Base-by-base conservation (phyloP, 2,888 invertebrate genomes). In the Dasysyrphus albostriatus region DNA sequence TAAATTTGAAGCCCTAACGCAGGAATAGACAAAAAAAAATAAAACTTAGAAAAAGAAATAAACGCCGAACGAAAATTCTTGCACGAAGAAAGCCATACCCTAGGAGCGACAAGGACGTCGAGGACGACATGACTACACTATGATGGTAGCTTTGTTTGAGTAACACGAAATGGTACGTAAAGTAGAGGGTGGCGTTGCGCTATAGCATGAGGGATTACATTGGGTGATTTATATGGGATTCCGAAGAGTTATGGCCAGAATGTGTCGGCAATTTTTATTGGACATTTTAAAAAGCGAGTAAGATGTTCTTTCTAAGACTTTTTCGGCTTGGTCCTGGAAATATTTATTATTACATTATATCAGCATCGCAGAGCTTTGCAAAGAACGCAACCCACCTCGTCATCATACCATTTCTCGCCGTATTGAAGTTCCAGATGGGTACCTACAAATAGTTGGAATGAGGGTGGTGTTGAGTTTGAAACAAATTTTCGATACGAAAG, bases 251-350 rank as follows among this genome's bases (percentile, higher is more conserved):
- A 93, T 93, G 92, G 92, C 92, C 91, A 91, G 92, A 93, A 92
- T 93, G 93, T 93, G 93, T 93, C 93, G 93, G 93, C 92, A 93
- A 93, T 93, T 93, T 93, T 93, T 93, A 93, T 93, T 93, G 93
- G 92, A 92, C 93, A 93, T 93, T 93, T 93, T 92, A 92, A 92
- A 93, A 92, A 92, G 92, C 91, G 89, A 93, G 91, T 93, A 92
- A 92, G 93, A 92, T 91, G 91, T 92, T 92, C 90, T 90, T 90
- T 88, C 88, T 89, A 85, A 88, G 88, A 88, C 88, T 88, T 89
- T 89, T 88, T 89, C 88, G 90, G 89, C 90, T 89, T 90, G 70
- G 83, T 58, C 47, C 72, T 78, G 75, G 83, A 75, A 87, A 87
- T 87, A 87, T 87, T 87, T 87, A 87, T 87, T 87, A 87, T 87